phyloP scores from a whole-genome alignment of 1,140 invertebrate genomes.

The Muscidifurax raptorellus region DNA sequence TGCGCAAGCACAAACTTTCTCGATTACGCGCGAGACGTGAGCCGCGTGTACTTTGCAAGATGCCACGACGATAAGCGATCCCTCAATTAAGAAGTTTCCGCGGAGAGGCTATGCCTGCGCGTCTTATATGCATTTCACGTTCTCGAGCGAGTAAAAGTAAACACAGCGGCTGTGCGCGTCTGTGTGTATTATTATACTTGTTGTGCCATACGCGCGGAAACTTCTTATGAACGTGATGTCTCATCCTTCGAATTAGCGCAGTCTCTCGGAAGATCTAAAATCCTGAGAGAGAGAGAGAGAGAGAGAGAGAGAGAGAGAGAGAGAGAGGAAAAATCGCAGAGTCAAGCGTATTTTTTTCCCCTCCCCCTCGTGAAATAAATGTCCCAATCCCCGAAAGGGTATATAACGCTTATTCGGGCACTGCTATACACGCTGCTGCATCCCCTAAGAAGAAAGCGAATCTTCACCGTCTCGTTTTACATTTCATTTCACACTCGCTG shows the following conservation, averaged over 20 bases:
- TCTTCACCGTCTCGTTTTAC: slow-evolving; percentile 34
- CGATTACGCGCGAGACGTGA: slow-evolving; percentile 41
- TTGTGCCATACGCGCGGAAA: background rate
- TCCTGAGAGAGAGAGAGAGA: background rate
- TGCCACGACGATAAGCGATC: slow-evolving; percentile 43
- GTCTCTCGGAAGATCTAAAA: too few species aligned
- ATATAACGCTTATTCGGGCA: background rate
- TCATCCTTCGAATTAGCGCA: background rate
- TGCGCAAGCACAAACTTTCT: slow-evolving; percentile 38
- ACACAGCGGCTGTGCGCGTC: background rate
- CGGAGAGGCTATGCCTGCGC: background rate
- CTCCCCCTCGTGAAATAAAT: slow-evolving; percentile 42
- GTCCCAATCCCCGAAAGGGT: slow-evolving; percentile 42
- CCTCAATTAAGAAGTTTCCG: slow-evolving; percentile 50
- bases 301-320: background rate
- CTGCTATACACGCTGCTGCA: too few species aligned
- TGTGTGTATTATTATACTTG: background rate
- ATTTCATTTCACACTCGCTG: slow-evolving; percentile 47
- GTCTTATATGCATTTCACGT: slow-evolving; percentile 22
- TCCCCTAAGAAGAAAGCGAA: background rate
- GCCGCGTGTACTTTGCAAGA: slow-evolving; percentile 30
- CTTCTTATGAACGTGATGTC: background rate
- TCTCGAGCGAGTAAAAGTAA: slow-evolving; percentile 30
- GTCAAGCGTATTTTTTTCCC: slow-evolving; percentile 9
- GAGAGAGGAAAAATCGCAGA: slow-evolving; percentile 28